Conservation (phyloP, 2,888 invertebrate species). For the Nymphalis urticae region DNA sequence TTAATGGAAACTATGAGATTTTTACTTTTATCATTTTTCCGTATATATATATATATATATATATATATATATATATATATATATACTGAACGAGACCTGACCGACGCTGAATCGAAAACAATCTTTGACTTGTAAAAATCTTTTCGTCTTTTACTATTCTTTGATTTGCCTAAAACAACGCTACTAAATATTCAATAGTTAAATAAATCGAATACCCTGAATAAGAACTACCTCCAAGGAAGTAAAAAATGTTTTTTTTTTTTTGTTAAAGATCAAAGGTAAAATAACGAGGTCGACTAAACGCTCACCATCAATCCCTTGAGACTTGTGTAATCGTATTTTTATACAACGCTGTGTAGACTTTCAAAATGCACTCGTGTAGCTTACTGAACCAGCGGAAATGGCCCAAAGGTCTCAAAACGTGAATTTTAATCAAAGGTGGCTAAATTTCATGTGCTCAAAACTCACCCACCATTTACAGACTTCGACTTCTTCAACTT, state of each 20-base stretch:
- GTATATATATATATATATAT: no score
- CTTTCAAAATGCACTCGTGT: background rate
- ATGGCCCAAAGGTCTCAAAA: no score
- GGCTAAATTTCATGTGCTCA: no score
- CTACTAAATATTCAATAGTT: constrained; percentile 11
- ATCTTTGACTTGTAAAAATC: constrained; percentile 1
- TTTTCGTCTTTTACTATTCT: background rate
- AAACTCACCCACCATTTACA: no score
- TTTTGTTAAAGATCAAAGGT: constrained; percentile 5
- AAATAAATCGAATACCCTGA: constrained; percentile 6
- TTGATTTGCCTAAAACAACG: constrained; percentile 9
- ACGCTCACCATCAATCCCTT: constrained; percentile 1
- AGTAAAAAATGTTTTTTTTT: constrained; percentile 6
- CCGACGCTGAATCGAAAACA: no score
- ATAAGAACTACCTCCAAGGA: background rate
- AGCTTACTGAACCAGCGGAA: no score
- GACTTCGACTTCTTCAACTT: no score
- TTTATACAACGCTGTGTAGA: background rate
- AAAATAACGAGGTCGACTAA: constrained; percentile 3
- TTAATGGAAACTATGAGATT: no score
- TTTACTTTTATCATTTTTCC: no score
- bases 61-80: no score
- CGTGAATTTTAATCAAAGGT: no score
- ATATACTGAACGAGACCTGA: no score
- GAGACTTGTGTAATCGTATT: background rate